Evolutionary conservation across 2,888 invertebrate genomes (phyloP).

Genomic region (Microctonus hyperodae): DNA sequence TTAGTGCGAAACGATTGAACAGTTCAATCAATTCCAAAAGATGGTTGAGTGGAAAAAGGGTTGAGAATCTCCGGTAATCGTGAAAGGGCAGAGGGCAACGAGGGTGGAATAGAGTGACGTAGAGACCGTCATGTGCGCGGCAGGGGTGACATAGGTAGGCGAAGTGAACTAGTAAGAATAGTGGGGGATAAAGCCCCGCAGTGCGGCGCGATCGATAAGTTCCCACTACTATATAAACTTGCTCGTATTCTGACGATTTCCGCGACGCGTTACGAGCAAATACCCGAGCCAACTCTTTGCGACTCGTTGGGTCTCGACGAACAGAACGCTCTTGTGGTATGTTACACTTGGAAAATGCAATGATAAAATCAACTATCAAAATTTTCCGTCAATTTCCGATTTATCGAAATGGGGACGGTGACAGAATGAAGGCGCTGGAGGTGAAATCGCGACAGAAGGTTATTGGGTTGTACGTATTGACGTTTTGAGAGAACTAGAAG

Average conservation of each 20-base stretch:
- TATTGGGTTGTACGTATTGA: neutral
- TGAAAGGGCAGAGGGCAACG: slow-evolving; percentile 29
- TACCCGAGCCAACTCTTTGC: neutral
- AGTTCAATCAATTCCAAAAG: slow-evolving; percentile 22
- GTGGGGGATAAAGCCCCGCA: slow-evolving; percentile 63
- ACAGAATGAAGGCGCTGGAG: neutral
- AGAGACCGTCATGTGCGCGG: slow-evolving; percentile 5
- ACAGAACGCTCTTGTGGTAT: neutral
- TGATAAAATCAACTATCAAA: neutral
- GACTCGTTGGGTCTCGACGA: neutral
- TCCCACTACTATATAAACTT: slow-evolving; percentile 45
- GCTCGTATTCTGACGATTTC: slow-evolving; percentile 21
- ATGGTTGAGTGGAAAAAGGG: slow-evolving; percentile 29
- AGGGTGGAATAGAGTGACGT: slow-evolving; percentile 24
- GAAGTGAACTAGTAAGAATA: slow-evolving; percentile 34
- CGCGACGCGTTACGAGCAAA: slow-evolving; percentile 11
- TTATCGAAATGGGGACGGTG: neutral
- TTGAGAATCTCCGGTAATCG: slow-evolving; percentile 35
- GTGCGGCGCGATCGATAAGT: slow-evolving; percentile 63
- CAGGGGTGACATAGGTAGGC: slow-evolving; percentile 32
- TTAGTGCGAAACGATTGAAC: slow-evolving; percentile 9
- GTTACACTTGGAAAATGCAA: slow-evolving; percentile 2
- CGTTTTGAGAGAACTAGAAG: neutral
- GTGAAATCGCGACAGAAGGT: neutral
- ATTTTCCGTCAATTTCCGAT: neutral